Conservation (phyloP, 2,113 vertebrate genomes). For the Sialia sialis region DNA sequence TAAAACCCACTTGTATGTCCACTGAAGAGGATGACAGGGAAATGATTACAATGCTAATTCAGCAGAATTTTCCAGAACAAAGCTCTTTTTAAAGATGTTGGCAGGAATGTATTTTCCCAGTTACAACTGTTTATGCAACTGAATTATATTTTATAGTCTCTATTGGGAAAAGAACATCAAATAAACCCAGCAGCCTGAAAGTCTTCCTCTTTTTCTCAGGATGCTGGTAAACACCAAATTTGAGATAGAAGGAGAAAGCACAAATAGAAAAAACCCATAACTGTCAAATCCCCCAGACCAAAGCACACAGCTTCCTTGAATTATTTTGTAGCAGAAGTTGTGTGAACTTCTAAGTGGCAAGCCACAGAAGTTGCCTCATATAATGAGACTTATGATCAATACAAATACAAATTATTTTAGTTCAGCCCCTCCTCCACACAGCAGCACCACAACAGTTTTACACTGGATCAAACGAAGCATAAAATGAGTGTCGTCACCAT, state of each 20-base stretch:
- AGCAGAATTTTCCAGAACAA: not conserved
- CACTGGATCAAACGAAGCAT: not conserved
- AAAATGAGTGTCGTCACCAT: not conserved
- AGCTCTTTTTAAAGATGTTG: not conserved
- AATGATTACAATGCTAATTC: not conserved
- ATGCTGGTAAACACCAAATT: not conserved
- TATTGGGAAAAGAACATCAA: not conserved
- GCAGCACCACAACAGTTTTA: not conserved
- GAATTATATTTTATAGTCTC: not conserved
- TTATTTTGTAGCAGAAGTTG: not conserved
- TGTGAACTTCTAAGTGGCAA: not conserved
- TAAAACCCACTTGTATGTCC: not conserved
- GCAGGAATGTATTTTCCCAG: not conserved
- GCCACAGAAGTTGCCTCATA: not conserved
- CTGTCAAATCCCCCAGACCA: not conserved
- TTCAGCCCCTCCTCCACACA: not conserved
- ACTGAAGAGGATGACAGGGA: not conserved
- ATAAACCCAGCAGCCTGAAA: not conserved
- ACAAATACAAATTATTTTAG: not conserved
- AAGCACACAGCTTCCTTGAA: not conserved
- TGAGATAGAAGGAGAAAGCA: not conserved
- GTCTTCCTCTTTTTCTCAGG: not conserved
- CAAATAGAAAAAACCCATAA: not conserved
- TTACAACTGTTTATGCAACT: not conserved
- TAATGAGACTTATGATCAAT: not conserved